phyloP scores from a whole-genome alignment of 2,888 invertebrate genomes.

The Polietes domitor region DNA sequence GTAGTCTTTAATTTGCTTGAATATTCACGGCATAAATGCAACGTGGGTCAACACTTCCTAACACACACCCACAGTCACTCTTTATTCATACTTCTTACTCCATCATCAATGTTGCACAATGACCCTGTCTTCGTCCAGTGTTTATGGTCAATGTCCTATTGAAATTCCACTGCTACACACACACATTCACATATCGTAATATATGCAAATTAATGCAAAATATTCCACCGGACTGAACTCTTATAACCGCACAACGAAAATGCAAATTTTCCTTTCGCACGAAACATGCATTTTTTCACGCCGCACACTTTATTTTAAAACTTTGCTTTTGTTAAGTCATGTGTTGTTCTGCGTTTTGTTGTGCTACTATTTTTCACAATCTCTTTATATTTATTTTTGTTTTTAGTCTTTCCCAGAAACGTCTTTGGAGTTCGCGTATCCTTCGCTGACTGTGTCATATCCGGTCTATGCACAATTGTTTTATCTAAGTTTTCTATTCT shows the following conservation, averaged over 20 bases:
- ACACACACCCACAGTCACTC: constrained; percentile 6
- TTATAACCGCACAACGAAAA: not conserved
- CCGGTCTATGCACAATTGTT: constrained; percentile 75
- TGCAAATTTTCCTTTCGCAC: not conserved
- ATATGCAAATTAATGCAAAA: constrained; percentile 47
- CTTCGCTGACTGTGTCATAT: constrained; percentile 76
- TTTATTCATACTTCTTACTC: not conserved
- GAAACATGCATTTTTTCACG: not conserved
- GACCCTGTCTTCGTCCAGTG: constrained; percentile 62
- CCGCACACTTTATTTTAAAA: constrained; percentile 30
- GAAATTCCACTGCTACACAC: constrained; percentile 1
- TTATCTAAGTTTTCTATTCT: constrained; percentile 74
- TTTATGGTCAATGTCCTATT: constrained; percentile 66
- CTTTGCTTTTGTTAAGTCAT: constrained; percentile 5
- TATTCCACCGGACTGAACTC: not conserved
- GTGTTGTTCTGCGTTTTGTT: constrained; percentile 4
- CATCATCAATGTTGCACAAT: constrained; percentile 31
- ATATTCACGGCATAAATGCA: not conserved
- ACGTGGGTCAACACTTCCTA: not conserved
- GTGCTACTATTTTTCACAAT: not conserved
- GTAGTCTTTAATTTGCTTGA: not conserved
- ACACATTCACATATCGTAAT: constrained; percentile 37
- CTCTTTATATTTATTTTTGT: constrained; percentile 27
- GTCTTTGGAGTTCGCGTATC: constrained; percentile 74
- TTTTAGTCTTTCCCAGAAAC: constrained; percentile 42